A percentile compares a stretch with the other conserved stretches of the same genome.
phyloP scores from a whole-genome alignment of 1,140 invertebrate species.

The Drosophila suzukii region DNA sequence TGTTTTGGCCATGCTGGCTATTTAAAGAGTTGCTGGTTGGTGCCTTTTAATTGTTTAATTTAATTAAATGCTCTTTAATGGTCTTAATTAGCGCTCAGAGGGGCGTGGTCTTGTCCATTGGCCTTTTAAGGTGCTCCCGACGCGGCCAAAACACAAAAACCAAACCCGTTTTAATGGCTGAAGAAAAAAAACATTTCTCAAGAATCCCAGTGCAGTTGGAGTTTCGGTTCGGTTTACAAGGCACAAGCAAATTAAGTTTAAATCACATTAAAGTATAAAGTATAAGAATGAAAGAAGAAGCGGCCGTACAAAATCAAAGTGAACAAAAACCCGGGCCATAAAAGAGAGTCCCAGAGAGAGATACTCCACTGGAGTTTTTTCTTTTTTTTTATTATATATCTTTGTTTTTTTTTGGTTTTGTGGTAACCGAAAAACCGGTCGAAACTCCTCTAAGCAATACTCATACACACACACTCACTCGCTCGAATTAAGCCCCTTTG shows the following conservation, averaged over 20 bases:
- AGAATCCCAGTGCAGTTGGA: slow-evolving; percentile 64
- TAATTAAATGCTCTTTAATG: slow-evolving; percentile 80
- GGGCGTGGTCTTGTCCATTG: slow-evolving; percentile 40
- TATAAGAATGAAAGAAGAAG: slow-evolving; percentile 37
- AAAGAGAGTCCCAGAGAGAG: slow-evolving; percentile 46
- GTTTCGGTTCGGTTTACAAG: slow-evolving; percentile 25
- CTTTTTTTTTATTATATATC: slow-evolving; percentile 23
- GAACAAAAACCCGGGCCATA: slow-evolving; percentile 44
- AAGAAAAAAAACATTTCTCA: slow-evolving; percentile 49
- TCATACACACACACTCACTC: slow-evolving; percentile 13
- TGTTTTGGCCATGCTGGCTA: slow-evolving; percentile 25
- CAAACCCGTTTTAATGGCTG: slow-evolving; percentile 48
- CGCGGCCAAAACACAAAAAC: slow-evolving; percentile 30
- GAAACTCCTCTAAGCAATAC: slow-evolving; percentile 48
- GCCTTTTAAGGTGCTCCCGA: slow-evolving; percentile 66
- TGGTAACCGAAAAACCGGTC: slow-evolving; percentile 46
- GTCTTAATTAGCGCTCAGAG: slow-evolving; percentile 65
- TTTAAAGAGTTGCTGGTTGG: slow-evolving; percentile 23
- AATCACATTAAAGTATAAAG: slow-evolving; percentile 52
- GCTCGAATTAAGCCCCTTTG: not conserved
- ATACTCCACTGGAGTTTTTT: slow-evolving; percentile 21
- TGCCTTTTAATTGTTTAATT: slow-evolving; percentile 80
- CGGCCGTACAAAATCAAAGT: slow-evolving; percentile 35
- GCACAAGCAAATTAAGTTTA: slow-evolving; percentile 68
- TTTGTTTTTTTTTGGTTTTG: slow-evolving; percentile 18